Conservation (phyloP, 1,140 invertebrate species). For the Solen grandis region DNA sequence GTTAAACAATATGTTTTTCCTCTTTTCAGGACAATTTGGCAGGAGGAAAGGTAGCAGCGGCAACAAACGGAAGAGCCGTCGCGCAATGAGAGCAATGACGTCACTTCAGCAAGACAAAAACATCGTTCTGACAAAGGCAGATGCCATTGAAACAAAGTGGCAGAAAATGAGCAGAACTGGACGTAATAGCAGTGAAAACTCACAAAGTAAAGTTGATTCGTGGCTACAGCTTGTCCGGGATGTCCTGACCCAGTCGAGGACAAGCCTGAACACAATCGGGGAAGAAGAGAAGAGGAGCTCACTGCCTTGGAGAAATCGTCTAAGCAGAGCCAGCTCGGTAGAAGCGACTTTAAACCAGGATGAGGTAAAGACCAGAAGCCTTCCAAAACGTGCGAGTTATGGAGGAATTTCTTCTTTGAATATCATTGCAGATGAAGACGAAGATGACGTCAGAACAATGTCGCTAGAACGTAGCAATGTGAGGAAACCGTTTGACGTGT, state of each 20-base stretch:
- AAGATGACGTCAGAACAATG: conserved; percentile 5
- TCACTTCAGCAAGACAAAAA: conserved; percentile 67
- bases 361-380: conserved; percentile 51
- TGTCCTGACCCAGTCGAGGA: conserved; percentile 63
- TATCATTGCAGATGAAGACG: conserved; percentile 61
- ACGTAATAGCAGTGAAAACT: conserved; percentile 29
- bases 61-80: conserved; percentile 63
- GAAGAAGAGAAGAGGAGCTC: conserved; percentile 68
- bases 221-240: conserved; percentile 67
- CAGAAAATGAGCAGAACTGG: conserved; percentile 57
- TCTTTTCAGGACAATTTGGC: conserved; percentile 17
- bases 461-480: not conserved
- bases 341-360: conserved; percentile 52
- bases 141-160: conserved; percentile 67
- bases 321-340: conserved; percentile 53
- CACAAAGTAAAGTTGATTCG: conserved; percentile 58
- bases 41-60: conserved; percentile 56
- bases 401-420: conserved; percentile 54
- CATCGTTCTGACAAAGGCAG: conserved; percentile 68
- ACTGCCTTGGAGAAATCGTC: conserved; percentile 53
- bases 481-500: not conserved
- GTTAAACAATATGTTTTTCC: too few species aligned
- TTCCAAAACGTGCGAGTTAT: conserved; percentile 49
- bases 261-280: conserved; percentile 68
- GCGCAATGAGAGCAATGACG: conserved; percentile 65